phyloP scores from a whole-genome alignment of 2,113 vertebrate species.

The Myotis brandtii region DNA sequence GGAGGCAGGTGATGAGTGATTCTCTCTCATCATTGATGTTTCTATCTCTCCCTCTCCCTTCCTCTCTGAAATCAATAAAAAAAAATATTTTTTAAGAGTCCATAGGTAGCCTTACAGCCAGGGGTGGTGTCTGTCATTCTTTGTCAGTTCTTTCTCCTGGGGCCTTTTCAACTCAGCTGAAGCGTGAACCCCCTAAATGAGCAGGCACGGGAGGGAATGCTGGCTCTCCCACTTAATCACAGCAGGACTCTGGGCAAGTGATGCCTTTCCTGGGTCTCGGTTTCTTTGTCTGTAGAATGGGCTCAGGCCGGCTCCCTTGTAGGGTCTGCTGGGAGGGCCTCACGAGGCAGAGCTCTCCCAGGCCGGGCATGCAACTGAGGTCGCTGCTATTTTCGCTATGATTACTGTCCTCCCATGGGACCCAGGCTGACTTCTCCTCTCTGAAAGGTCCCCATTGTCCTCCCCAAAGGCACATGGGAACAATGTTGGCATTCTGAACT shows the following conservation, averaged over 20 bases:
- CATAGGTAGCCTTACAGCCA: neutral
- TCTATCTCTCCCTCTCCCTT: too few relatives aligned
- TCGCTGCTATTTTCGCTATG: neutral
- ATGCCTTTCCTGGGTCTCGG: neutral
- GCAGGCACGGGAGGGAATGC: neutral
- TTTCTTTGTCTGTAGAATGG: neutral
- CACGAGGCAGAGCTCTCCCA: accelerated
- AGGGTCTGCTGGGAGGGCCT: neutral
- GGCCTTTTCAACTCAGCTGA: neutral
- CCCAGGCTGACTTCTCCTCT: neutral
- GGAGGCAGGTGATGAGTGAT: too few relatives aligned
- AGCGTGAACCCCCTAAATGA: neutral
- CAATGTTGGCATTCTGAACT: neutral
- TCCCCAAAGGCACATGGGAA: neutral
- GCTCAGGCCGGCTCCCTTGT: accelerated
- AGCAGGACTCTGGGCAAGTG: neutral
- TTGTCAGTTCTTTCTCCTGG: neutral
- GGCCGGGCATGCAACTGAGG: accelerated
- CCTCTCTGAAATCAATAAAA: too few relatives aligned
- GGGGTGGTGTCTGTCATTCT: neutral
- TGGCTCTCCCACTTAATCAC: neutral
- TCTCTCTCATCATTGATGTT: too few relatives aligned
- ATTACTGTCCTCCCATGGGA: neutral
- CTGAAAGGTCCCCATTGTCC: constrained; percentile 52
- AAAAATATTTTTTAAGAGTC: neutral